A percentile compares a stretch with the other conserved stretches of the same genome.
These are phyloP conservation scores for Anguilla marmorata DNA, from an alignment of 2,797 vertebrate species.

Conservation along the genomic window DNA sequence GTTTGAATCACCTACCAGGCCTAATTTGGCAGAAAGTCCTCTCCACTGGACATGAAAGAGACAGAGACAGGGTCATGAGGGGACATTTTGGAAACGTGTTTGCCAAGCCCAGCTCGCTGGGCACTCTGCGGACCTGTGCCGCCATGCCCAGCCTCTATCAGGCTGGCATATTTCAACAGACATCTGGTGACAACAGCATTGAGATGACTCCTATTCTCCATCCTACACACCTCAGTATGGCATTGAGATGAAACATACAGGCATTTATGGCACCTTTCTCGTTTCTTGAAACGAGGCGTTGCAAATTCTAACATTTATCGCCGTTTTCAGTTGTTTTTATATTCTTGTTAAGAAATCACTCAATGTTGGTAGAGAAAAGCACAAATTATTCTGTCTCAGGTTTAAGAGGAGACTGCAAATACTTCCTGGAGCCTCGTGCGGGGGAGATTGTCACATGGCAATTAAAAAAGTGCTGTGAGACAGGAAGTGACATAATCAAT, in stretches of 20 bases:
- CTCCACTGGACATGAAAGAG: constrained; percentile 84
- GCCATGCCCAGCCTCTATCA: background rate
- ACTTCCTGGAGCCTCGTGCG: background rate
- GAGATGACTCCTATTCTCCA: background rate
- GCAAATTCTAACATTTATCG: background rate
- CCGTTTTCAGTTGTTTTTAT: background rate
- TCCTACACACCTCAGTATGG: background rate
- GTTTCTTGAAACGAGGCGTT: background rate
- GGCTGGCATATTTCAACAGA: constrained; percentile 4
- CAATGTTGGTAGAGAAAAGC: background rate
- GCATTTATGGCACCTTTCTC: background rate
- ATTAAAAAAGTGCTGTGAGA: background rate
- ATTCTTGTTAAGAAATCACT: background rate
- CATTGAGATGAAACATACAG: background rate
- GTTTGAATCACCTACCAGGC: constrained; percentile 87
- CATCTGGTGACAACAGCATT: constrained; percentile 15
- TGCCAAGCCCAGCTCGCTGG: background rate
- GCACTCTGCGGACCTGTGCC: background rate
- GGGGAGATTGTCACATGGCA: background rate
- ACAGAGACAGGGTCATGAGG: constrained; percentile 64
- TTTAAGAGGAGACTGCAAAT: background rate
- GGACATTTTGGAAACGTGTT: constrained; percentile 44
- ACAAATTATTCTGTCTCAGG: background rate
- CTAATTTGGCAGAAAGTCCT: constrained; percentile 90
- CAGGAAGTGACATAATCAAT: background rate